These are phyloP conservation scores for Noctua pronuba DNA, from an alignment of 2,888 invertebrate species.

Conservation along the genomic window DNA sequence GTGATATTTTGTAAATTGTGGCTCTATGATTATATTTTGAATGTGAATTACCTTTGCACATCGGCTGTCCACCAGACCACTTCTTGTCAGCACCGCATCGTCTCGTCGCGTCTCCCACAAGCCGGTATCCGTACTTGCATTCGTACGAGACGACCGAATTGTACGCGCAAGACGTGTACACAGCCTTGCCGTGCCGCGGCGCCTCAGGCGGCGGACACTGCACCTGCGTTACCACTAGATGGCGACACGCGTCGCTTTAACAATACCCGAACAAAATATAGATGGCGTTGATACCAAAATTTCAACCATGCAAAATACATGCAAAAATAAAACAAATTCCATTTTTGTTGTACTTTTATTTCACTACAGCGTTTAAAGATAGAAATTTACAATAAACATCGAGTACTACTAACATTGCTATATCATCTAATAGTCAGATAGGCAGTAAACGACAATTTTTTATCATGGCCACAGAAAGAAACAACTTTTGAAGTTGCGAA, in stretches of 20 bases:
- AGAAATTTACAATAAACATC: slow-evolving; percentile 85
- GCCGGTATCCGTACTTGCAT: slow-evolving; percentile 98
- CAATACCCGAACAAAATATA: slow-evolving; percentile 73
- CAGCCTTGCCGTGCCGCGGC: slow-evolving; percentile 97
- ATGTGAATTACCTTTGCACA: slow-evolving; percentile 94
- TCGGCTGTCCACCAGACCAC: slow-evolving; percentile 98
- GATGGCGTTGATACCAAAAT: slow-evolving; percentile 74
- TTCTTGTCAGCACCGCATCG: slow-evolving; percentile 98
- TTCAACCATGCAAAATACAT: slow-evolving; percentile 68
- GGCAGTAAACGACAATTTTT: slow-evolving; percentile 83
- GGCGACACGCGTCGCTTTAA: slow-evolving; percentile 88
- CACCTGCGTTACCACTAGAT: slow-evolving; percentile 96
- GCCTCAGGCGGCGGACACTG: slow-evolving; percentile 98
- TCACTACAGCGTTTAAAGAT: slow-evolving; percentile 85
- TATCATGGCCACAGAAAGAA: slow-evolving; percentile 86
- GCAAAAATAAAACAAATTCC: slow-evolving; percentile 85
- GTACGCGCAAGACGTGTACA: slow-evolving; percentile 97
- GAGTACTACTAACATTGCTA: slow-evolving; percentile 82
- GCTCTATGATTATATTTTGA: too few relatives aligned
- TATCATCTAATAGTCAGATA: slow-evolving; percentile 83
- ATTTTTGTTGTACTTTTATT: slow-evolving; percentile 82
- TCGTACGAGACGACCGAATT: slow-evolving; percentile 98
- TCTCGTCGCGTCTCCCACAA: slow-evolving; percentile 97
- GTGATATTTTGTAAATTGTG: not conserved
- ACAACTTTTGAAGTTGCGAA: slow-evolving; percentile 72